Evolutionary conservation across 2,888 invertebrate genomes (phyloP), one percentile per base, ranked within the genome.

Genomic region (Sminthurinus aureus): DNA sequence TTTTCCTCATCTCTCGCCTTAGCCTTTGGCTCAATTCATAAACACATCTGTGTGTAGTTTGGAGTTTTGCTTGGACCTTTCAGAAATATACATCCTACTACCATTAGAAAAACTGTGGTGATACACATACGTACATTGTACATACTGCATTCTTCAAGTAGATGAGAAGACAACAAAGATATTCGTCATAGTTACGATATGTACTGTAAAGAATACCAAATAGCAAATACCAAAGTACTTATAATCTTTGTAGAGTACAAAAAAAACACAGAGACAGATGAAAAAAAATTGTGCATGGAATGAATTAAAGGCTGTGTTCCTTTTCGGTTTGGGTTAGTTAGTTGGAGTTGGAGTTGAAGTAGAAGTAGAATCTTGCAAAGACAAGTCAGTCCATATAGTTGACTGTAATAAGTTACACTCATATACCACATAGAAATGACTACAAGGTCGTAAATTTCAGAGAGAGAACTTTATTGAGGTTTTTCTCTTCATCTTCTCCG

Each of bases 401-500:
- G 75, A 75, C 18, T 73, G 73, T 71, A 81, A 81, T 81, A 81
- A 81, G 80, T 81, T 81, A 81, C 69, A 67, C 38, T 79, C 79
- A 79, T 79, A 79, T 50, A 83, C 79, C 79, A 81, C 79, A 81
- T 81, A 81, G 81, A 81, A 83, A 83, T 80, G 80, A 83, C 83
- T 80, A 83, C 83, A 81, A 81, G 83, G 83, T 83, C 83, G 81
- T 83, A 83, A 83, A 83, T 83, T 83, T 77, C 58, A 64, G 82
- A 78, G 58, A 81, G 79, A 83, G 83, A 83, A 83, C 83, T 83
- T 83, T 83, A 83, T 83, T 83, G 83, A 83, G 83, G 80, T 83
- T 83, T 83, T 83, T 83, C 81, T 64, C 80, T 79, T 79, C 50
- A 79, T 79, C 79, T 79, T 78, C 78, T 78, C 66, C 78, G 58